Conservation (phyloP, 2,113 vertebrate species). For the Brachyistius frenatus region DNA sequence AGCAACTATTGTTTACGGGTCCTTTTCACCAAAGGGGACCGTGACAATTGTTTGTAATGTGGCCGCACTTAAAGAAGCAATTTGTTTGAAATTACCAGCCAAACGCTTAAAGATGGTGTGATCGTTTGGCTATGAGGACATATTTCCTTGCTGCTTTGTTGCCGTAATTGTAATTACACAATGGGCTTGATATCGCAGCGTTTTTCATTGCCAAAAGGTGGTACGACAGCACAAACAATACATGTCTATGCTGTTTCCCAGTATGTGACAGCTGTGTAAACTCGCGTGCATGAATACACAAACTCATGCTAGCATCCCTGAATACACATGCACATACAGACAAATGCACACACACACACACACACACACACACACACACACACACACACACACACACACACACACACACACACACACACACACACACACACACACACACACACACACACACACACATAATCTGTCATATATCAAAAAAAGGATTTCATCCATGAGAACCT, state of each 20-base stretch:
- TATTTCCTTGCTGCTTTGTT: slow-evolving; percentile 8
- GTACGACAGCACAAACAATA: slow-evolving; percentile 22
- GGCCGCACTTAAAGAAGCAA: slow-evolving; percentile 5
- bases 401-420: not conserved
- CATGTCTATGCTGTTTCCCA: slow-evolving; percentile 20
- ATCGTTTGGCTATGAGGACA: slow-evolving; percentile 15
- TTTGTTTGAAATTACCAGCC: slow-evolving; percentile 16
- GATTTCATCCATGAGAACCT: slow-evolving; percentile 24
- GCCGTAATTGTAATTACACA: slow-evolving; percentile 6
- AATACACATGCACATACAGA: slow-evolving; percentile 36
- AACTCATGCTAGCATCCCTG: slow-evolving; percentile 31
- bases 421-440: not conserved
- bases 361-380: slow-evolving; percentile 3
- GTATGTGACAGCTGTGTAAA: slow-evolving; percentile 62
- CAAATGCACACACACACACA: slow-evolving; percentile 16
- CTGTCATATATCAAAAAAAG: slow-evolving; percentile 13
- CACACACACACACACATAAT: not conserved
- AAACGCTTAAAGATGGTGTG: slow-evolving; percentile 10
- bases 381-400: not conserved
- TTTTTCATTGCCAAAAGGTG: slow-evolving; percentile 16
- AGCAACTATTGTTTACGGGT: slow-evolving; percentile 11
- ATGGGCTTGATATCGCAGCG: slow-evolving; percentile 3
- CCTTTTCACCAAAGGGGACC: not conserved
- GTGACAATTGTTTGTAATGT: slow-evolving; percentile 7
- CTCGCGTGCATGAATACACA: slow-evolving; percentile 48